Percentiles rank a stretch among this genome's conserved stretches.
phyloP scores from a whole-genome alignment of 2,888 invertebrate species.

The Orchestes rusci region DNA sequence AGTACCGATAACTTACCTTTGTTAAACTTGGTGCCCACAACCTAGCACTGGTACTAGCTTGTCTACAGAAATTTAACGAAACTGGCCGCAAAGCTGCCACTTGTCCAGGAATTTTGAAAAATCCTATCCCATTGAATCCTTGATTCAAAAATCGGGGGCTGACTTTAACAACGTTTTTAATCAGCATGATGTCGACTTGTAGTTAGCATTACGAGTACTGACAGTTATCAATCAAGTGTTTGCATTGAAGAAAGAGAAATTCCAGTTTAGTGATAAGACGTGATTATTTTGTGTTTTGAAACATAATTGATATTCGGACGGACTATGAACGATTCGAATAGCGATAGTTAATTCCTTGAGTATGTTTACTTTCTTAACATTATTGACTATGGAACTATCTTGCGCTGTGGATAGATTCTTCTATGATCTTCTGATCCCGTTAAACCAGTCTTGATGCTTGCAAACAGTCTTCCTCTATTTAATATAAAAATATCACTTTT shows the following conservation, averaged over 20 bases:
- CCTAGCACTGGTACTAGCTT: conserved; percentile 30
- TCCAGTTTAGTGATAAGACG: conserved; percentile 16
- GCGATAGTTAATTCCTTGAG: too few relatives aligned
- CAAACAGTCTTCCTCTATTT: too few relatives aligned
- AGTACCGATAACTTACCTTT: conserved; percentile 39
- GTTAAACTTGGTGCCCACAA: conserved; percentile 39
- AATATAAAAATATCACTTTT: too few relatives aligned
- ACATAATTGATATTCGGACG: conserved; percentile 8
- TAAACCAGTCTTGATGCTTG: too few relatives aligned
- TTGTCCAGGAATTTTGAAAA: conserved; percentile 36
- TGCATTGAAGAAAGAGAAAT: conserved; percentile 14
- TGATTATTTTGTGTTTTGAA: conserved; percentile 16
- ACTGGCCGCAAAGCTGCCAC: conserved; percentile 34
- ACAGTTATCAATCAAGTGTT: conserved; percentile 10
- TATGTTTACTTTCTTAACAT: too few relatives aligned
- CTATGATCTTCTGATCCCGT: too few relatives aligned
- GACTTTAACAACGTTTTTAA: conserved; percentile 13
- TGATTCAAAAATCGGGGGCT: conserved; percentile 9
- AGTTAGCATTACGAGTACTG: conserved; percentile 16
- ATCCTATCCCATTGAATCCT: conserved; percentile 33
- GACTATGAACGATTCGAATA: conserved; percentile 17
- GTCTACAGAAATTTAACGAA: conserved; percentile 6
- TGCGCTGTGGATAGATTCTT: too few relatives aligned
- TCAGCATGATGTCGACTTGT: conserved; percentile 16
- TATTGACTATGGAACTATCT: too few relatives aligned